Evolutionary conservation across 2,888 invertebrate genomes (phyloP).

Genomic region (Sisyra nigra): DNA sequence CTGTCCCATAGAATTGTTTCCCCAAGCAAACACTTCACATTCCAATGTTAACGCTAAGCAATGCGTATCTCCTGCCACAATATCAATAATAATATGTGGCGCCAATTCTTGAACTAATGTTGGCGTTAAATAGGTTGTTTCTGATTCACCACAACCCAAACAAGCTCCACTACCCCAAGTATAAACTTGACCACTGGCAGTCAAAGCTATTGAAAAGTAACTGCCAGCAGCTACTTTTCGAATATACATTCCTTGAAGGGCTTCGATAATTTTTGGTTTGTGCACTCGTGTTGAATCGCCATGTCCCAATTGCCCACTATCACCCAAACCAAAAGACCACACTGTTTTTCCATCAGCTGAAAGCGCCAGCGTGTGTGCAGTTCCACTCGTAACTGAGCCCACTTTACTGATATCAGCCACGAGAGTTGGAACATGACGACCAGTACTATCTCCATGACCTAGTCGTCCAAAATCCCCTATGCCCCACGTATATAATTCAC

Average conservation of each 20-base stretch:
- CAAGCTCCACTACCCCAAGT: conserved; percentile 45
- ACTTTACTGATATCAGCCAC: conserved; percentile 37
- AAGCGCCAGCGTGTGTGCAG: conserved; percentile 34
- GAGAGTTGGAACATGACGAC: conserved; percentile 37
- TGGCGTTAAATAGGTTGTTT: conserved; percentile 35
- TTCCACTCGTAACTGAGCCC: conserved; percentile 38
- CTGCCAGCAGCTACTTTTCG: conserved; percentile 38
- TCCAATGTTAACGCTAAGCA: conserved; percentile 40
- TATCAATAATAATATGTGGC: conserved; percentile 34
- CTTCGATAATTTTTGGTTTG: conserved; percentile 40
- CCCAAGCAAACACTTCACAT: conserved; percentile 37
- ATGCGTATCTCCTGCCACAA: conserved; percentile 43
- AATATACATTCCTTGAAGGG: conserved; percentile 35
- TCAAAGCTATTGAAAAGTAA: conserved; percentile 35
- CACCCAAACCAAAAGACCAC: conserved; percentile 40
- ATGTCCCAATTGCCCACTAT: conserved; percentile 28
- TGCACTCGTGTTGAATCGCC: conserved; percentile 32
- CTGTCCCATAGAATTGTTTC: conserved; percentile 47
- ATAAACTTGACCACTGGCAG: conserved; percentile 35
- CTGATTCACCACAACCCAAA: conserved; percentile 38
- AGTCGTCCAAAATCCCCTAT: conserved; percentile 37
- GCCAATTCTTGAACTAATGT: conserved; percentile 35
- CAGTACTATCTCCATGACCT: conserved; percentile 43
- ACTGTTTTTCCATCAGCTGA: conserved; percentile 35
- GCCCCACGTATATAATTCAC: conserved; percentile 39